A percentile compares a stretch with the other conserved stretches of the same genome.
These are phyloP conservation scores for Ectobius pallidus DNA, from an alignment of 2,888 invertebrate species.

Conservation along the genomic window DNA sequence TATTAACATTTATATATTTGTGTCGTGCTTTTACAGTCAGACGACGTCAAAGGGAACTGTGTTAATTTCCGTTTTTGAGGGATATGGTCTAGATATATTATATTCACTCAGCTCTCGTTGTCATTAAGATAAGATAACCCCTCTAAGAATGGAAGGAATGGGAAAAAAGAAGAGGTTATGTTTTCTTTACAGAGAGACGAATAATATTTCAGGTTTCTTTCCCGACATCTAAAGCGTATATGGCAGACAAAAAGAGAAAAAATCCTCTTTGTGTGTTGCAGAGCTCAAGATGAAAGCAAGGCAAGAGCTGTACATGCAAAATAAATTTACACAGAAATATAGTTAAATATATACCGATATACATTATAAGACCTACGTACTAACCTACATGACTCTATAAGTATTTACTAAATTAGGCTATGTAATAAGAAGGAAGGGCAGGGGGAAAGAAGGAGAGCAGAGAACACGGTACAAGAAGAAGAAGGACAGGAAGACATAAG, in stretches of 20 bases:
- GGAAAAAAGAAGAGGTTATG: background rate
- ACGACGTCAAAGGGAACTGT: conserved; percentile 22
- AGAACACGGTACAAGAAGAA: no score
- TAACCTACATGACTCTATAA: no score
- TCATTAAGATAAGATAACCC: conserved; percentile 24
- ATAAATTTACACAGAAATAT: no score
- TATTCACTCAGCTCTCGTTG: background rate
- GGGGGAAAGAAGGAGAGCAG: no score
- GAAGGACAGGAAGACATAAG: no score
- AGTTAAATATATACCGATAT: no score
- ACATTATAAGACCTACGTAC: no score
- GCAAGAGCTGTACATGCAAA: background rate
- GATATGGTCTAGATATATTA: conserved; percentile 29
- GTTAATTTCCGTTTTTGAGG: conserved; percentile 35
- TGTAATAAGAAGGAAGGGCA: no score
- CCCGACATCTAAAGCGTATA: background rate
- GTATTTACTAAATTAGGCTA: no score
- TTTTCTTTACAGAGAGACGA: background rate
- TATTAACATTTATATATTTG: background rate
- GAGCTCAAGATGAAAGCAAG: background rate
- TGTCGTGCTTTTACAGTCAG: background rate
- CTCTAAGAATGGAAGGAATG: background rate
- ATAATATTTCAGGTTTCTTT: background rate
- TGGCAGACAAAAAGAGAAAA: background rate
- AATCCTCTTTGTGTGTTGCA: background rate